These are phyloP conservation scores for Fregata magnificens DNA, from an alignment of 2,113 vertebrate species.

Conservation along the genomic window DNA sequence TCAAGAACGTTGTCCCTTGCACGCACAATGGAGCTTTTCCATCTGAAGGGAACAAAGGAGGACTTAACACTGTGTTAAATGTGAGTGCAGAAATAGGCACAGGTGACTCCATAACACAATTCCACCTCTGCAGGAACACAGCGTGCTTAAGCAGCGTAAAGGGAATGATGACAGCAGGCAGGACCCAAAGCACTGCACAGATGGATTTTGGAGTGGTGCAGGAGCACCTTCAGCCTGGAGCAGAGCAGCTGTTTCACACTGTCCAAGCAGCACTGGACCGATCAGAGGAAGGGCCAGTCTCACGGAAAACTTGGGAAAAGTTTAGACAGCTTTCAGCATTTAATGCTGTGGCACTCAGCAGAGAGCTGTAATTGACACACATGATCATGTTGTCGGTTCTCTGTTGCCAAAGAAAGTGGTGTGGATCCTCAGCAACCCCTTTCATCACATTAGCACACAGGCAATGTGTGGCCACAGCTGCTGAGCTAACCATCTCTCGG, in stretches of 20 bases:
- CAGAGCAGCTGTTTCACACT: not conserved
- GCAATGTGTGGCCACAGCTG: not conserved
- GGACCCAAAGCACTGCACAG: not conserved
- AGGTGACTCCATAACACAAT: not conserved
- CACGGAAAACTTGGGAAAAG: not conserved
- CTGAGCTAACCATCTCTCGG: not conserved
- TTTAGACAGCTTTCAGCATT: not conserved
- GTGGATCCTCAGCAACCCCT: not conserved
- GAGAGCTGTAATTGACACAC: not conserved
- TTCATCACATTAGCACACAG: rapidly evolving
- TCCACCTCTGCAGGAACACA: not conserved
- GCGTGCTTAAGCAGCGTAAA: not conserved
- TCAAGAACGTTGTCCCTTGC: not conserved
- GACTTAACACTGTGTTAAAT: not conserved
- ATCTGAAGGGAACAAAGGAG: not conserved
- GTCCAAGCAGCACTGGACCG: not conserved
- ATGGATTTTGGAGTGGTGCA: not conserved
- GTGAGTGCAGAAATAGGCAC: not conserved
- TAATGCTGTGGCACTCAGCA: not conserved
- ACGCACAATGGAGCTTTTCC: not conserved
- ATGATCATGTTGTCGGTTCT: not conserved
- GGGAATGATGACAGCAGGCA: not conserved
- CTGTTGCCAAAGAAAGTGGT: not conserved
- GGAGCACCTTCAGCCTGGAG: not conserved
- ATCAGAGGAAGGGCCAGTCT: not conserved